Evolutionary conservation across 1,140 invertebrate genomes (phyloP), one percentile per base, ranked within the genome.

Genomic region (Eriocheir sinensis): DNA sequence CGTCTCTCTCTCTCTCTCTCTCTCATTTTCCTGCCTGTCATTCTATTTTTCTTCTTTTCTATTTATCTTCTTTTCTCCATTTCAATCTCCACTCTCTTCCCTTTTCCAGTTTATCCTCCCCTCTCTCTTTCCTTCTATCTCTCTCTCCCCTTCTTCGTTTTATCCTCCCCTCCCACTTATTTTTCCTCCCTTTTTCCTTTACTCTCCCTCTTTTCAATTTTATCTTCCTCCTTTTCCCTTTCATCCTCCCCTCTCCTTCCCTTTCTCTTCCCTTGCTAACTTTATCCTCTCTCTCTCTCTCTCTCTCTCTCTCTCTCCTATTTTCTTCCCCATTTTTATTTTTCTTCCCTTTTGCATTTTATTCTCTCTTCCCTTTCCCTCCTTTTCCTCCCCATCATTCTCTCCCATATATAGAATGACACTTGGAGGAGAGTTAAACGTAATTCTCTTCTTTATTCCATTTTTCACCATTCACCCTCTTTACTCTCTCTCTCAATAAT

Each of bases 241-340:
- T 30, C 30, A 17, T 79, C 72, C 30, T 30, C 30, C 72, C 30
- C 72, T 79, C 72, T 79, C 72, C 30, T 30, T 85, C 81, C 32
- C 81, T 85, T 30, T 85, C 81, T 85, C 81, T 85, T n/a, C n/a
- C n/a, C n/a, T n/a, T n/a, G n/a, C n/a, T n/a, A n/a, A n/a, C n/a
- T n/a, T n/a, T n/a, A n/a, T n/a, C n/a, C 81, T 85, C 81, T 85
- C 81, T 85, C 81, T 85, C 81, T 85, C 81, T 85, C 81, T 85
- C 81, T 85, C 81, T 85, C 81, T 85, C 81, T 85, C 21, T 32
- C 21, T 85, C 81, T 30, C 17, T 83, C 38, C 15, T 2, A 27
- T 30, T 32, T 30, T 34, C 32, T 83, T 12, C 12, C 36, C n/a
- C n/a, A n/a, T n/a, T n/a, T n/a, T n/a, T n/a, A n/a, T n/a, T n/a